Conservation (phyloP, 1,140 invertebrate species). For the Sogatella furcifera region DNA sequence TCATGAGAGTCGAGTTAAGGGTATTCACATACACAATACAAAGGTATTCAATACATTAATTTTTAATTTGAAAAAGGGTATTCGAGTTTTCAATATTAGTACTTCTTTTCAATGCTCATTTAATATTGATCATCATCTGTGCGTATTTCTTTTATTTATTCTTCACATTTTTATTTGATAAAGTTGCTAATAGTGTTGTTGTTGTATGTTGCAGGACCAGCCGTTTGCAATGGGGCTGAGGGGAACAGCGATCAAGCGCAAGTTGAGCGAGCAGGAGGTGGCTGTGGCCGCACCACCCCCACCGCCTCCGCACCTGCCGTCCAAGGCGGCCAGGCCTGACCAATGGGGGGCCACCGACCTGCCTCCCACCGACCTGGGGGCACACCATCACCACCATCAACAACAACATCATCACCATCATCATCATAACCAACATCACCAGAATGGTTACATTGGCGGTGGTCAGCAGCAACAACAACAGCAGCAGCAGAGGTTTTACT, state of each 20-base stretch:
- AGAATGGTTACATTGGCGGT: no score
- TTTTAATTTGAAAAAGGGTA: no score
- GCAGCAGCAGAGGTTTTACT: no score
- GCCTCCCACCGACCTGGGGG: no score
- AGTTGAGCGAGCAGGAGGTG: conserved; percentile 42
- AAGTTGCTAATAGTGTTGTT: not conserved
- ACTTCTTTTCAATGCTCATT: no score
- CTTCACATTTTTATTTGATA: not conserved
- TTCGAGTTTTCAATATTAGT: no score
- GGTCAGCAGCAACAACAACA: no score
- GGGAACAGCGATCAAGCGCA: conserved; percentile 59
- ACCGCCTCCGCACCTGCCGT: conserved; percentile 37
- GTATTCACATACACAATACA: no score
- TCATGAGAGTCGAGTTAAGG: no score
- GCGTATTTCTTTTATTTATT: not conserved
- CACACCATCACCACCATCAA: no score
- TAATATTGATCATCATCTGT: no score
- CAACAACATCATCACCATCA: conserved; percentile 22
- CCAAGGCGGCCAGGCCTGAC: conserved; percentile 35
- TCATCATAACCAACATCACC: conserved; percentile 22
- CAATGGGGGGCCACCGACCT: conserved; percentile 28
- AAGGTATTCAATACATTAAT: no score
- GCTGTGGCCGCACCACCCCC: conserved; percentile 38
- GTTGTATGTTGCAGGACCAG: conserved; percentile 41
- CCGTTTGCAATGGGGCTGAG: conserved; percentile 61